Evolutionary conservation across 1,140 invertebrate genomes (phyloP).

Genomic region (Lepidurus arcticus): DNA sequence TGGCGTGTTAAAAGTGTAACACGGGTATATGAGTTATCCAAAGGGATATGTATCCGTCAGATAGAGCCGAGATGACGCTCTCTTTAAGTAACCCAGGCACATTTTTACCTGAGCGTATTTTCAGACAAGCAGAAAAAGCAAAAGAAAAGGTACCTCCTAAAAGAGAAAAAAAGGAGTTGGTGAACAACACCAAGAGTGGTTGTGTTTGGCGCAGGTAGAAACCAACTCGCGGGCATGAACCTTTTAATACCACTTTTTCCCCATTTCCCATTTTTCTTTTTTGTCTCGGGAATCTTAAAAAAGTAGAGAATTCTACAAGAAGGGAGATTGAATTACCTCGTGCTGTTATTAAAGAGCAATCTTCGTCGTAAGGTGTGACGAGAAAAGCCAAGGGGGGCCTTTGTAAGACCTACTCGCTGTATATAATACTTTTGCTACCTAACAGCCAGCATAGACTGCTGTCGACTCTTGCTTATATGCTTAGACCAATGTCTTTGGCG

Average conservation of each 20-base stretch:
- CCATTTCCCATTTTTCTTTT: not conserved
- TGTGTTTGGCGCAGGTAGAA: not conserved
- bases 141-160: too few relatives aligned
- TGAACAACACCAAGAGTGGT: not conserved
- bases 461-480: not conserved
- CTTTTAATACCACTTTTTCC: conserved; percentile 5
- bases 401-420: conserved; percentile 9
- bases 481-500: too few relatives aligned
- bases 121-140: too few relatives aligned
- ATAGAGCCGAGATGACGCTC: too few relatives aligned
- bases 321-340: conserved; percentile 9
- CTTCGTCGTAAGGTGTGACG: conserved; percentile 20
- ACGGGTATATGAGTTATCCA: too few relatives aligned
- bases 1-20: too few relatives aligned
- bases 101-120: too few relatives aligned
- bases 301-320: not conserved
- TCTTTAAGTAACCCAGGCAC: too few relatives aligned
- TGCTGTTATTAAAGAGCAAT: conserved; percentile 22
- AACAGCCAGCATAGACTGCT: not conserved
- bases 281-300: not conserved
- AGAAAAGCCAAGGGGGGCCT: conserved; percentile 20
- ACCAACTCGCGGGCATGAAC: conserved; percentile 1
- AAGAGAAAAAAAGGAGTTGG: too few relatives aligned
- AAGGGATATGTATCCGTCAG: too few relatives aligned
- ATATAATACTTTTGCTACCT: not conserved